Base-by-base conservation (phyloP, 2,888 invertebrate genomes). In the Euclidia mi region DNA sequence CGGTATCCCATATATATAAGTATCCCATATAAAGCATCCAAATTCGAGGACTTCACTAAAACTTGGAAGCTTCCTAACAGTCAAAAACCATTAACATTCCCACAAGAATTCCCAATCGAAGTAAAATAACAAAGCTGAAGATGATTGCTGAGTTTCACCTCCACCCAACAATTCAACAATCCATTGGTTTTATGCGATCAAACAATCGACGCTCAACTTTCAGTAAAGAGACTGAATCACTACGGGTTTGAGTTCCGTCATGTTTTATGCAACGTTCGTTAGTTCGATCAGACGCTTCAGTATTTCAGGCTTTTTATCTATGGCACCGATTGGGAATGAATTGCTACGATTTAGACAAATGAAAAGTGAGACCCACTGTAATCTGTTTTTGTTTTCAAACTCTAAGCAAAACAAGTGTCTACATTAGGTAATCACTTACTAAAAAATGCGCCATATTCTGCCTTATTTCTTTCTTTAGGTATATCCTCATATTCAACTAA, bases 261-360 rank as follows among this genome's bases (percentile, higher is more conserved):
- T 79, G 78, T 81, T 75, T 81, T 76, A 81, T 81, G 75, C 78
- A 81, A 76, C 53, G 61, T 51, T 40, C 42, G 32, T 49, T 50
- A 53, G 45, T 56, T 71, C 50, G 46, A 60, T 61, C 64, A 56
- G 62, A 60, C 58, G 49, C 49, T 55, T 53, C 46, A 44, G 34
- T 44, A 45, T 45, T 18, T 51, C 34, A 38, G 40, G 18, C 29
- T 31, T 57, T 53, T 52, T 48, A 29, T 45, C 32, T 17, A 17
- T 9, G 20, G 31, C 14, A 25, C 31, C 9, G 20, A 12, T 3
- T 25, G 31, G 10, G 6, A 15, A 0, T 52, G 40, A 45, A 34
- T 45, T 40, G 18, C 34, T 20, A 3, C 7, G 3, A 41, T 34
- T 42, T 34, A 1, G 10, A 35, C 14, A 34, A 34, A 12, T 3